Conservation (phyloP, 1,140 invertebrate species). For the Saccostrea glomerata region DNA sequence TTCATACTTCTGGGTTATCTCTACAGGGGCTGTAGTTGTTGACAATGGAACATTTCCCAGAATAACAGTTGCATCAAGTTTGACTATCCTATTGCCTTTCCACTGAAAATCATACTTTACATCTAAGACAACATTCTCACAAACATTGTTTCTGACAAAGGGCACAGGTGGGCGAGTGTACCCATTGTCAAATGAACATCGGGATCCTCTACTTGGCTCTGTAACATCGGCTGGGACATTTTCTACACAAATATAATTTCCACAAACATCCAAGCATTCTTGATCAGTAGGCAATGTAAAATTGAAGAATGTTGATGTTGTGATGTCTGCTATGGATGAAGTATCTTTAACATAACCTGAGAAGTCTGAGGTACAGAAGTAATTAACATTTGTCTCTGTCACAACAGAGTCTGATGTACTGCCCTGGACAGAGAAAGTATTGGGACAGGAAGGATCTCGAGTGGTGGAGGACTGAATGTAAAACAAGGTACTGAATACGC, state of each 20-base stretch:
- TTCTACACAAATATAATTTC: constrained; percentile 47
- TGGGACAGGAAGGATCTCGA: constrained; percentile 53
- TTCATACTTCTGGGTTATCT: constrained; percentile 57
- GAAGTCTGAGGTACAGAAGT: constrained; percentile 54
- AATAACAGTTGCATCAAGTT: constrained; percentile 54
- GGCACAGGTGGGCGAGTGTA: constrained; percentile 51
- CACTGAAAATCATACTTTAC: constrained; percentile 59
- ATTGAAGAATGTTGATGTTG: constrained; percentile 48
- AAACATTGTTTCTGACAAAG: constrained; percentile 22
- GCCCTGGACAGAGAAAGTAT: constrained; percentile 50
- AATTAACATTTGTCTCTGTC: constrained; percentile 48
- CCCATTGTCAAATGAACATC: constrained; percentile 62
- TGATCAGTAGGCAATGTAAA: constrained; percentile 39
- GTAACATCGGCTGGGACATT: not conserved
- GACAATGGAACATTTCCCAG: constrained; percentile 50
- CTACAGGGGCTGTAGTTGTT: not conserved
- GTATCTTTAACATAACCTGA: constrained; percentile 49
- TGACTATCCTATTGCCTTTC: constrained; percentile 51
- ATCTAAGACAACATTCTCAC: constrained; percentile 57
- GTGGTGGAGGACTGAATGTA: constrained; percentile 58
- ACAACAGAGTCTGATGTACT: constrained; percentile 12
- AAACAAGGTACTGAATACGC: constrained; percentile 59
- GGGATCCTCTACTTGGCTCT: constrained; percentile 34
- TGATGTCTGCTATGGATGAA: constrained; percentile 29
- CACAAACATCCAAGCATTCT: constrained; percentile 43